phyloP scores from a whole-genome alignment of 1,140 invertebrate genomes.

The Trialeurodes vaporariorum region DNA sequence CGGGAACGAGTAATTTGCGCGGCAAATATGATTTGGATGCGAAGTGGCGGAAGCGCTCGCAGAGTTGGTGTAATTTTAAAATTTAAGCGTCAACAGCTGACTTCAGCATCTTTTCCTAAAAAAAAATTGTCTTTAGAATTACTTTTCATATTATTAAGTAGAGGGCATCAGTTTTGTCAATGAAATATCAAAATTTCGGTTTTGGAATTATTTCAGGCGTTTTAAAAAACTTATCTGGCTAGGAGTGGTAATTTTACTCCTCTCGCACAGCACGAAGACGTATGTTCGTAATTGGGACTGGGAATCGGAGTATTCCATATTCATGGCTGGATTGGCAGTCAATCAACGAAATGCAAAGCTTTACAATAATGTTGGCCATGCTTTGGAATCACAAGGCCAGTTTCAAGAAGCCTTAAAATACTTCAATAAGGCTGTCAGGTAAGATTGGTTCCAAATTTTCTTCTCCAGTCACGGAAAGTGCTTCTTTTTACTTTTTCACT shows the following conservation, averaged over 20 bases:
- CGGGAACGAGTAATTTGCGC: no score
- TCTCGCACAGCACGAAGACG: constrained; percentile 68
- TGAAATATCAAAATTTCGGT: no score
- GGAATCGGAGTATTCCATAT: constrained; percentile 85
- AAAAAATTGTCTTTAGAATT: no score
- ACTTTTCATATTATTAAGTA: no score
- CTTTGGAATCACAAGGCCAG: constrained; percentile 71
- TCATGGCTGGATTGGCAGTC: constrained; percentile 80
- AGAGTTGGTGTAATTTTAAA: no score
- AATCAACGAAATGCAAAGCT: constrained; percentile 89
- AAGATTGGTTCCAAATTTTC: constrained; percentile 18
- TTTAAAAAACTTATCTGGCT: constrained; percentile 38
- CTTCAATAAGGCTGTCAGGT: constrained; percentile 79
- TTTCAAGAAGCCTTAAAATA: constrained; percentile 79
- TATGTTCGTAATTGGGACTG: constrained; percentile 80
- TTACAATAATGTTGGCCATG: constrained; percentile 94
- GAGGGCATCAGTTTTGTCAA: no score
- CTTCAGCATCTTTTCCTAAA: no score
- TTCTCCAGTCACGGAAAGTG: not conserved
- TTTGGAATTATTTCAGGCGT: no score
- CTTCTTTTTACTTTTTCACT: no score
- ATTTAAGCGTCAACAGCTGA: no score
- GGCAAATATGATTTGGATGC: no score
- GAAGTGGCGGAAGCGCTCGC: no score
- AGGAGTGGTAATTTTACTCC: constrained; percentile 50